These are phyloP conservation scores for Anthoptus insignis DNA, from an alignment of 2,888 invertebrate genomes.

Conservation along the genomic window DNA sequence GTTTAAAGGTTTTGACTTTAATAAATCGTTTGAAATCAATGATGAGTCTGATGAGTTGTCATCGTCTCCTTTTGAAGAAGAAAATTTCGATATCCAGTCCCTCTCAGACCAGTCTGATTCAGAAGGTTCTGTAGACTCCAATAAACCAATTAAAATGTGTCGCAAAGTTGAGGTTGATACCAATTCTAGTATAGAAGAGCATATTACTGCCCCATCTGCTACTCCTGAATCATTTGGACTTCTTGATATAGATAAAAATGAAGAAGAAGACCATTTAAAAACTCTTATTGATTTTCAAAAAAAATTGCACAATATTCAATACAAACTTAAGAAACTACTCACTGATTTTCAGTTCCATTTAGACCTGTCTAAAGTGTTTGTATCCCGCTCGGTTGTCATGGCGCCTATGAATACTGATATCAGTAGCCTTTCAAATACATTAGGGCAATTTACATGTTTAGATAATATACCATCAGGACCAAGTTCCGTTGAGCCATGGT, in stretches of 20 bases:
- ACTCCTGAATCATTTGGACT: conserved; percentile 76
- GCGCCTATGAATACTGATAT: conserved; percentile 58
- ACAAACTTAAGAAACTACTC: conserved; percentile 66
- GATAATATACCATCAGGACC: conserved; percentile 56
- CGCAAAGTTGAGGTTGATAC: conserved; percentile 61
- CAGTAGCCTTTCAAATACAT: conserved; percentile 55
- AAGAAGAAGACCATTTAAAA: conserved; percentile 66
- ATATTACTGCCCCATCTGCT: conserved; percentile 57
- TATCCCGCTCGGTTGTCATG: conserved; percentile 60
- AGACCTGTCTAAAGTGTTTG: conserved; percentile 76
- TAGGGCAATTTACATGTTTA: conserved; percentile 56
- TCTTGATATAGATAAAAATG: conserved; percentile 72
- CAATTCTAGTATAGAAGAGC: conserved; percentile 49
- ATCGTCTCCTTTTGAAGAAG: conserved; percentile 59
- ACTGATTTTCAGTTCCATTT: conserved; percentile 77
- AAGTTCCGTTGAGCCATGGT: conserved; percentile 71
- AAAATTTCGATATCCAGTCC: conserved; percentile 68
- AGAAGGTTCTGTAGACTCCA: conserved; percentile 55
- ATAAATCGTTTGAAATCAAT: conserved; percentile 70
- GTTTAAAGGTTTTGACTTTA: conserved; percentile 70
- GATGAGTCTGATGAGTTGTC: conserved; percentile 62
- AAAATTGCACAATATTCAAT: conserved; percentile 70
- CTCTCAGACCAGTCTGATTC: conserved; percentile 73
- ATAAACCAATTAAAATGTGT: conserved; percentile 69
- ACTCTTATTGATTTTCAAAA: conserved; percentile 69